These are phyloP conservation scores for Actinia tenebrosa DNA, from an alignment of 64 coral and sea anemone species.

Conservation along the genomic window DNA sequence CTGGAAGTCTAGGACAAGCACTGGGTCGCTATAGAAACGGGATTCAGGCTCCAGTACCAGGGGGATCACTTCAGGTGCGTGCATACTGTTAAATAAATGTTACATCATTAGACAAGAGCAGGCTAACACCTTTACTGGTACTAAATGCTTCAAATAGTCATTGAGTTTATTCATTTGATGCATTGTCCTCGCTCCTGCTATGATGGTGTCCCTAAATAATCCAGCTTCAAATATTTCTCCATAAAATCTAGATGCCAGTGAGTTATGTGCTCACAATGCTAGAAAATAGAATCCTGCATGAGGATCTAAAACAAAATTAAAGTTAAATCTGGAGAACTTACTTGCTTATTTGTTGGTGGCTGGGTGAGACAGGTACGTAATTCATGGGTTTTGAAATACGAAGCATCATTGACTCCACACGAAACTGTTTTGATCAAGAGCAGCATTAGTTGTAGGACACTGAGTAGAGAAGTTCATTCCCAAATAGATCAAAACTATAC, in stretches of 20 bases:
- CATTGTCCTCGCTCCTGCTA: too few relatives aligned
- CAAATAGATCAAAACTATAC: too few relatives aligned
- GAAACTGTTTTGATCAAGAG: conserved; percentile 51
- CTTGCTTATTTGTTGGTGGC: conserved; percentile 65
- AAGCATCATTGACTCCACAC: conserved; percentile 98
- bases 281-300: too few relatives aligned
- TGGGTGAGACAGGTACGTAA: conserved; percentile 81
- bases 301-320: not conserved
- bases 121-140: not conserved
- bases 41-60: conserved; percentile 98
- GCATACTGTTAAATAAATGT: conserved; percentile 56
- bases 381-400: conserved; percentile 96
- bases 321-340: conserved; percentile 18
- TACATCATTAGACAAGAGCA: too few relatives aligned
- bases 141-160: too few relatives aligned
- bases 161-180: not conserved
- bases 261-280: too few relatives aligned
- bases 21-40: conserved; percentile 88
- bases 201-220: not conserved
- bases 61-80: conserved; percentile 81
- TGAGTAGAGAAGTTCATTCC: too few relatives aligned
- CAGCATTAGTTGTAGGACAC: not conserved
- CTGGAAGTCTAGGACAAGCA: conserved; percentile 96
- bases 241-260: too few relatives aligned
- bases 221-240: not conserved